Base-by-base conservation (phyloP, 2,888 invertebrate genomes). In the Slavum lentiscoides region DNA sequence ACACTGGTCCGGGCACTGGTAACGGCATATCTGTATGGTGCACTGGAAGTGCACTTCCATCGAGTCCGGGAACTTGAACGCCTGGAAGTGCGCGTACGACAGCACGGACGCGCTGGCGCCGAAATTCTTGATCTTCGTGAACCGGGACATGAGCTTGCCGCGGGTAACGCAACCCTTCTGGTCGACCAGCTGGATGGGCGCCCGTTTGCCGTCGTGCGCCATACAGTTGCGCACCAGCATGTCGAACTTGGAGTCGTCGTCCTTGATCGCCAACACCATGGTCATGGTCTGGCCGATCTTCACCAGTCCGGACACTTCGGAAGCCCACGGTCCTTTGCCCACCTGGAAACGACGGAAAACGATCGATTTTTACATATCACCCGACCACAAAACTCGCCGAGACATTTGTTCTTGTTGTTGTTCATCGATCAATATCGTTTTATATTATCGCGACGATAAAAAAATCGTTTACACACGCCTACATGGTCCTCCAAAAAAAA, bases 21-120 rank as follows among this genome's bases (percentile, higher is more conserved):
- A 94, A 84, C 96, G 90, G 86, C 96, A 96, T 85, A 96, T 96
- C 87, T 96, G 96, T 83, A 96, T 96, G 53, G 96, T 96, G 86
- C 96, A 96, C 86, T 96, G 95, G 89, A 96, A 96, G 86, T 96
- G 96, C 0, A 96, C 96, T 86, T 96, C 96, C 96, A 96, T 96
- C 0, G 95, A 95, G 86, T 96, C 96, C 0, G 96, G 96, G 88
- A 96, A 96, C 86, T 96, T 96, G 87, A 96, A 96, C 0, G 96
- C 96, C 88, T 96, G 95, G 91, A 96, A 96, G 86, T 95, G 94
- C 0, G 96, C 95, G 86, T 96, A 96, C 0, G 95, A 94, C 1
- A 96, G 88, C 0, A 96, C 95, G 13, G 95, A 95, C 9, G 96
- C 96, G 83, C 94, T 94, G 0, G 96, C 94, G 23, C 96, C 96